Evolutionary conservation across 1,140 invertebrate genomes (phyloP), one percentile per base, ranked within the genome.

Genomic region (Musca vetustissima): DNA sequence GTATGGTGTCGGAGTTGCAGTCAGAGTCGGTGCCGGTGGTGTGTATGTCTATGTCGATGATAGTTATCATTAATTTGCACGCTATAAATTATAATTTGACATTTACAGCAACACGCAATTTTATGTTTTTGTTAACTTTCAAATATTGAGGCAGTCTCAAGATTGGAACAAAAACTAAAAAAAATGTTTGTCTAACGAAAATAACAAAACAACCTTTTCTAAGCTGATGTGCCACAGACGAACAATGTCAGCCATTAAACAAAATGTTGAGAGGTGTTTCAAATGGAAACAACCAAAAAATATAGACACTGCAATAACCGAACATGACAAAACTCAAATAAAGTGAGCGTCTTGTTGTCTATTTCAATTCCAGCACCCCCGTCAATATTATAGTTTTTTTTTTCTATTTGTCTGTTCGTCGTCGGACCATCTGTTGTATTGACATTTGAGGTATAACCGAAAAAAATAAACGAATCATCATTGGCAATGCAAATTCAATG

Each of bases 101-200:
- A 57, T 57, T 57, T 57, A 57, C 24, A 57, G 3, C 13, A 24
- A 57, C 53, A 57, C 53, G 53, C 53, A 57, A 28, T 25, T 57
- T 50, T 21, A 7, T 19, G 19, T 50, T 19, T 50, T 50, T n/a
- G n/a, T n/a, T 50, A 50, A 17, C 19, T 50, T 50, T 43, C 36
- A 43, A 43, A 43, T 8, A 43, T 43, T 43, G 36, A 43, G 36
- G 36, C 36, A 43, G 36, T 43, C 11, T 43, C 36, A 9, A 43
- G 36, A 43, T 43, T 43, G 6, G 6, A 2, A 49, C 4, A 17
- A 50, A 50, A 50, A n/a, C n/a, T n/a, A n/a, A n/a, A 50, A 50
- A 15, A 28, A 4, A 15, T 57, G 28, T 24, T 57, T 57, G 53
- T 57, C 25, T 57, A 28, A 28, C 25, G 2, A 13, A n/a, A 15